Evolutionary conservation across 2,113 vertebrate genomes (phyloP), one percentile per base, ranked within the genome.

Genomic region (Marmota flaviventris): DNA sequence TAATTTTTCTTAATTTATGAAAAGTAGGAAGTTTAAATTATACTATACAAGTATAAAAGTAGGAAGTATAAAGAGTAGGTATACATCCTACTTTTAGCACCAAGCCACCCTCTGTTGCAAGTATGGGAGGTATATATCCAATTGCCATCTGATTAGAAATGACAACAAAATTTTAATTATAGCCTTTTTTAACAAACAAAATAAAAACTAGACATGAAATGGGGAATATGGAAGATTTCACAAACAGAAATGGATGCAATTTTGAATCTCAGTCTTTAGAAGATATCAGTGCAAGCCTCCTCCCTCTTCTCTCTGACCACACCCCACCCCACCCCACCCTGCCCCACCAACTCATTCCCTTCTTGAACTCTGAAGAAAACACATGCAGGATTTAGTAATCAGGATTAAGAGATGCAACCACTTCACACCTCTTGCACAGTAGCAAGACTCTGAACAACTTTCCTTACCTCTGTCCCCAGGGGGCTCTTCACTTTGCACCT

Each of bases 281-380:
- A 3, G 14, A 77, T 56, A 70, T 72, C 63, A 32, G 1, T 14
- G 25, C 12, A 22, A 69, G 22, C 34, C 6, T n/a, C 27, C 3
- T 75, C 5, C 24, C 39, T 17, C 11, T 1, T 29, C 32, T 27
- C 24, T 42, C 17, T 45, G 45, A 45, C 8, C 45, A 45, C 45
- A 45, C 45, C 45, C 45, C 45, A 45, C 45, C 45, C 45, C 45
- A 45, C 45, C 7, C 5, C 4, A n/a, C 51, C 69, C 42, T 10
- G 5, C 34, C 12, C 77, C 27, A 45, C 45, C 4, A 73, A 8
- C 24, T 48, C 29, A 6, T 20, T 83, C 45, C 37, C 45, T 25
- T 88, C 92, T 37, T 78, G 82, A 92, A 48, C 2, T n/a, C 11
- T 65, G 70, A 93, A 76, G 69, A 75, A 81, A 87, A 78, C 25